Base-by-base conservation (phyloP, 2,888 invertebrate genomes). In the Listrodromus nycthemerus region DNA sequence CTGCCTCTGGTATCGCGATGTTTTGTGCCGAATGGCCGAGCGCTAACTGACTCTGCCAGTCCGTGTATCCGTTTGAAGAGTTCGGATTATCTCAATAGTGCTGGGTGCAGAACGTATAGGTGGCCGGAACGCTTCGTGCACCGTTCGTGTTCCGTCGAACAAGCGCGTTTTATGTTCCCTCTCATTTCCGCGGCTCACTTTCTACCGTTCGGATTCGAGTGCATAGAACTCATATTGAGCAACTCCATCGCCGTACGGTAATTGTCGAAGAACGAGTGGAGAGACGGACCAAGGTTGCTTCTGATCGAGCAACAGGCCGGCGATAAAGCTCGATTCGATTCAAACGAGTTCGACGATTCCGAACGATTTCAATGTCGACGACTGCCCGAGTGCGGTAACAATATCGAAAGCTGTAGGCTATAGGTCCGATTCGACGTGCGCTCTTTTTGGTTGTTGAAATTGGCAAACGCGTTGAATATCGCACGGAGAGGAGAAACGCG, bases 31-130 rank as follows among this genome's bases (percentile, higher is more conserved):
- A 85, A 85, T 82, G 83, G 86, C 81, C 86, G 71, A 77, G 30
- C 74, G 75, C 81, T 66, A 81, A 87, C 88, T 88, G 86, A 76
- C 71, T 85, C 71, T 45, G 67, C 65, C 76, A 74, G 81, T 80
- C 83, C 67, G 80, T 70, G 80, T 81, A 82, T 55, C 21, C 55
- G 16, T 45, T 82, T 55, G 81, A 85, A 85, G 84, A 78, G 76
- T 85, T 78, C 73, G 80, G 84, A 86, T 87, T 86, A 86, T 86
- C 87, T 82, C 73, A 77, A 84, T 84, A 78, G 85, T 77, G 55
- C 79, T 80, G 73, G 21, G 84, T 77, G 75, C 80, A 67, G 50
- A 69, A 61, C 75, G 58, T 69, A 58, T 69, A 37, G n/a, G 48
- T 5, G 67, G 27, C n/a, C 48, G 6, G 19, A 66, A 63, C 10